Evolutionary conservation across 2,797 vertebrate species (phyloP).

Genomic region (Falco berigora): DNA sequence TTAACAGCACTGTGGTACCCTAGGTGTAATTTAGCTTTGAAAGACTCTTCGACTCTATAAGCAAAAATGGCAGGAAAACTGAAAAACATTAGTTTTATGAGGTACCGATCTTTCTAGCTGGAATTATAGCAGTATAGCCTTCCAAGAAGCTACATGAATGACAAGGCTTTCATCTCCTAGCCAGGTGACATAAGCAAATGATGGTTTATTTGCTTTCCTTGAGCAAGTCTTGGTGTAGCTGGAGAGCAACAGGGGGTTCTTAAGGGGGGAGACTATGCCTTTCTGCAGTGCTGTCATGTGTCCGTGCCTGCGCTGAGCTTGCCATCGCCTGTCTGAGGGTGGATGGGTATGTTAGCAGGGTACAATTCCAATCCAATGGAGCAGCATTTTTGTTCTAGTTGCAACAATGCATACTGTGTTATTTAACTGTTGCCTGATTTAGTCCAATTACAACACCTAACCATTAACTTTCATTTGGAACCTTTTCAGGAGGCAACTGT

Average conservation of each 20-base stretch:
- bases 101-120: neutral
- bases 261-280: no score
- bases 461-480: neutral
- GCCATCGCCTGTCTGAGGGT: neutral
- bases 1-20: neutral
- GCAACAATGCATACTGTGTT: neutral
- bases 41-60: neutral
- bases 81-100: neutral
- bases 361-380: neutral
- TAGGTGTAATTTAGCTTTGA: neutral
- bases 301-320: accelerated
- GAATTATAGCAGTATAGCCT: neutral
- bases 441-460: neutral
- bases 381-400: neutral
- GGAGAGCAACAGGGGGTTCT: neutral
- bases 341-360: neutral
- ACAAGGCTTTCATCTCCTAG: neutral
- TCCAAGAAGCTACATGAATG: neutral
- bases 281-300: neutral
- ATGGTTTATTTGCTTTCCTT: neutral
- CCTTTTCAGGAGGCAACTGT: neutral
- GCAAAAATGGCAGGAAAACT: neutral
- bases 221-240: neutral
- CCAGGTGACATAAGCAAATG: neutral
- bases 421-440: neutral